Percentiles rank a stretch among this genome's conserved stretches.
Conservation (phyloP, 2,888 invertebrate species). For the Antheraea assamensis region DNA sequence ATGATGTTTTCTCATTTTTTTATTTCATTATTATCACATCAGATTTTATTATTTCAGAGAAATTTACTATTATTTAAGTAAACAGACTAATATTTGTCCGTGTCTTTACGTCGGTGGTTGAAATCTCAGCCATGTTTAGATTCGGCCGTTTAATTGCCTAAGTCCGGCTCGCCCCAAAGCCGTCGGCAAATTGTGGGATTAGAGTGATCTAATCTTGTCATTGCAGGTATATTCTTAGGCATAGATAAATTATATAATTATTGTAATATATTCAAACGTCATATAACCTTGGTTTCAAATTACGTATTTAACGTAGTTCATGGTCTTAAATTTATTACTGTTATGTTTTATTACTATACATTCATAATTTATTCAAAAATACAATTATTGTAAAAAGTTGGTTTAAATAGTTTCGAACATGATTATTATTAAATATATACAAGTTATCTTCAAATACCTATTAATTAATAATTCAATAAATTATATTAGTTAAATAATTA, state of each 20-base stretch:
- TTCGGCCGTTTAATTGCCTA: slow-evolving; percentile 35
- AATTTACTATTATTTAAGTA: neutral
- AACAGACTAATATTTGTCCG: slow-evolving; percentile 20
- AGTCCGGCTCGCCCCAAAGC: slow-evolving; percentile 27
- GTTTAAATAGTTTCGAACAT: no score
- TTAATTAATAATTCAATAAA: no score
- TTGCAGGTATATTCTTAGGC: slow-evolving; percentile 36
- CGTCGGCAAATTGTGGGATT: slow-evolving; percentile 36
- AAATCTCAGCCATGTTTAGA: slow-evolving; percentile 32
- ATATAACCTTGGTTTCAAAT: neutral
- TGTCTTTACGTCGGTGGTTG: slow-evolving; percentile 28
- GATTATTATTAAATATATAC: no score
- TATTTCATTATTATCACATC: no score
- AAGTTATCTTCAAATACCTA: no score
- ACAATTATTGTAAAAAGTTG: no score
- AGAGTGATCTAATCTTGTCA: slow-evolving; percentile 51
- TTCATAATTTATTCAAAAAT: no score
- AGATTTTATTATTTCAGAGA: no score
- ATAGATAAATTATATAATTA: neutral
- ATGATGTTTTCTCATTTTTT: no score
- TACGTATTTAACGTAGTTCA: no score
- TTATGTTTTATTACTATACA: no score
- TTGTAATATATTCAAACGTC: neutral
- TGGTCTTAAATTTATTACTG: no score
- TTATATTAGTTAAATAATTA: neutral